phyloP scores from a whole-genome alignment of 2,797 vertebrate species.

The Echiichthys vipera region DNA sequence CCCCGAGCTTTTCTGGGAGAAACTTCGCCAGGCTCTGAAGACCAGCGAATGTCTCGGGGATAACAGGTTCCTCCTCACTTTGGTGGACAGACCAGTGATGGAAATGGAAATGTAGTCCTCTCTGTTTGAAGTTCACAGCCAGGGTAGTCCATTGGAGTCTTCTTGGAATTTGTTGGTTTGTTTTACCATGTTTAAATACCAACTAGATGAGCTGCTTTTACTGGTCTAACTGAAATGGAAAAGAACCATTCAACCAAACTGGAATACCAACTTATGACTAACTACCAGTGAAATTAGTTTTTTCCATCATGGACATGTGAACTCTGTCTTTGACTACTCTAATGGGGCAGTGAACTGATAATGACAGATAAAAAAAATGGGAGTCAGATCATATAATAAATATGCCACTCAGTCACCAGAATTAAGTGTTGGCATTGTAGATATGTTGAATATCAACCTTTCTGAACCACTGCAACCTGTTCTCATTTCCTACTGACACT shows the following conservation, averaged over 20 bases:
- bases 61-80: slow-evolving; percentile 30
- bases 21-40: slow-evolving; percentile 73
- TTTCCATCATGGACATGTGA: background rate
- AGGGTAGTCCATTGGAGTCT: background rate
- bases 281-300: background rate
- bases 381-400: too few relatives aligned
- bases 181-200: background rate
- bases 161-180: background rate
- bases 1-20: slow-evolving; percentile 81
- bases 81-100: background rate
- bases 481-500: too few relatives aligned
- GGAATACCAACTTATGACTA: background rate
- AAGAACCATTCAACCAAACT: slow-evolving; percentile 3
- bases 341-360: background rate
- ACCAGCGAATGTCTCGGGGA: slow-evolving; percentile 26
- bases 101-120: background rate
- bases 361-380: background rate
- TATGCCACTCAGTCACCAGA: too few relatives aligned
- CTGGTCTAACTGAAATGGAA: slow-evolving; percentile 2
- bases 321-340: background rate
- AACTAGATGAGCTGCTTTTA: background rate
- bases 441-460: too few relatives aligned
- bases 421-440: too few relatives aligned
- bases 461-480: too few relatives aligned
- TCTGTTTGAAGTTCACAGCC: background rate